Conservation (phyloP, 2,113 vertebrate genomes). For the Sula dactylatra region DNA sequence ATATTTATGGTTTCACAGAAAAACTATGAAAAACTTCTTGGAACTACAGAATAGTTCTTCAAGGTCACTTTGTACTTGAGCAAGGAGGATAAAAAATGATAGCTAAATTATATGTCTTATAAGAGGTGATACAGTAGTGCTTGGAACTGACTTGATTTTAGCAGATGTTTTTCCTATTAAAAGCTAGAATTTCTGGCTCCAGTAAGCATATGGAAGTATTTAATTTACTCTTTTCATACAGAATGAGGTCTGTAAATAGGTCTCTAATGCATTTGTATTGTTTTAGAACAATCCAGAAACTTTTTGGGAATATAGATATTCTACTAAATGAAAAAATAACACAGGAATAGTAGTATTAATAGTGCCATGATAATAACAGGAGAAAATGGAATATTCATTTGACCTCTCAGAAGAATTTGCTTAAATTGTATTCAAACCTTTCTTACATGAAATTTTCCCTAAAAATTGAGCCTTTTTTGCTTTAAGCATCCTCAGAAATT, state of each 20-base stretch:
- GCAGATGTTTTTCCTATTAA: background rate
- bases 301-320: background rate
- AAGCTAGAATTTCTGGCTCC: background rate
- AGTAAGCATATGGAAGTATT: background rate
- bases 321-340: background rate
- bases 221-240: background rate
- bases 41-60: background rate
- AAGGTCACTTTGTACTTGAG: background rate
- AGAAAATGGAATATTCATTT: background rate
- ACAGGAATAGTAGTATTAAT: background rate
- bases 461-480: background rate
- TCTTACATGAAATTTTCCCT: background rate
- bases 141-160: background rate
- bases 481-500: background rate
- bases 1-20: background rate
- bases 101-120: background rate
- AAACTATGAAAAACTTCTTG: background rate
- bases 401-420: background rate
- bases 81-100: background rate
- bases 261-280: background rate
- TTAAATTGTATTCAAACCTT: background rate
- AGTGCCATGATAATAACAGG: background rate
- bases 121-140: background rate
- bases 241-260: background rate
- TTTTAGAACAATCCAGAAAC: background rate